phyloP scores from a whole-genome alignment of 2,797 vertebrate genomes.

The Chelon auratus region DNA sequence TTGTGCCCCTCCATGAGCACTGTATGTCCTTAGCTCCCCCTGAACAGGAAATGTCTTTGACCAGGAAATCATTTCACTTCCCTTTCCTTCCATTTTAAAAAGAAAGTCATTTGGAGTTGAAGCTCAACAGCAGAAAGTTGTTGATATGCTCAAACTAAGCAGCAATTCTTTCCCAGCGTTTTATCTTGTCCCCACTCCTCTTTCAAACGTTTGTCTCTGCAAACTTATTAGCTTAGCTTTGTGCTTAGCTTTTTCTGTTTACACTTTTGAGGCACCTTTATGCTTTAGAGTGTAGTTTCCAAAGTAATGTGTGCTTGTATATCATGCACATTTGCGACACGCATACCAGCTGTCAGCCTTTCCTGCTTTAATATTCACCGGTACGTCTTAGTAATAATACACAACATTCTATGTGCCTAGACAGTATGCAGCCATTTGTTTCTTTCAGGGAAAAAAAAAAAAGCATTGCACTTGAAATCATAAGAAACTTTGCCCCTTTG shows the following conservation, averaged over 20 bases:
- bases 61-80: conserved; percentile 48
- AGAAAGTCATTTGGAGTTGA: conserved; percentile 26
- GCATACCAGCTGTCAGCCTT: conserved; percentile 13
- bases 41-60: conserved; percentile 54
- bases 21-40: conserved; percentile 35
- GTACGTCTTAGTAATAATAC: conserved; percentile 36
- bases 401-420: conserved; percentile 15
- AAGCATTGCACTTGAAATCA: conserved; percentile 2
- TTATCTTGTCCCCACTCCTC: conserved; percentile 18
- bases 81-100: conserved; percentile 37
- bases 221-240: conserved; percentile 44
- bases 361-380: conserved; percentile 46
- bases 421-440: conserved; percentile 12
- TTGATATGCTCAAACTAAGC: conserved; percentile 3
- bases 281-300: conserved; percentile 13
- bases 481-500: conserved; percentile 51
- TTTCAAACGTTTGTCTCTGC: conserved; percentile 30
- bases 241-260: conserved; percentile 18
- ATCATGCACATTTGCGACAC: conserved; percentile 38
- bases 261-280: neutral
- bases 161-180: conserved; percentile 11
- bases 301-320: conserved; percentile 8
- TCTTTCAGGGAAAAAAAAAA: neutral
- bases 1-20: conserved; percentile 18
- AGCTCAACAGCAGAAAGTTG: conserved; percentile 20